These are phyloP conservation scores for Apamea sordens DNA, from an alignment of 2,888 invertebrate genomes.

Conservation along the genomic window DNA sequence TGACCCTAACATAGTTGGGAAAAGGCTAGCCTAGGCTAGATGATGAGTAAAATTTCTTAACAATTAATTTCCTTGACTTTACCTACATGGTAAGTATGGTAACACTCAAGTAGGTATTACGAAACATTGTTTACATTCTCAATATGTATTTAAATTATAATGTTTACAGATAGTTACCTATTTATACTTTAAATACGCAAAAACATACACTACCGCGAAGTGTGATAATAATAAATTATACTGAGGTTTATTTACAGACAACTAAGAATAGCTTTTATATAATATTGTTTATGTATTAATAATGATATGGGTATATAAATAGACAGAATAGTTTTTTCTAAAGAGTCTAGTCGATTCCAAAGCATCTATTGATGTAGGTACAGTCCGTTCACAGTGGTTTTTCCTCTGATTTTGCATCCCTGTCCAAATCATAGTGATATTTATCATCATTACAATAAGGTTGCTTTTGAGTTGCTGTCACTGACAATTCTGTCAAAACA, in stretches of 20 bases:
- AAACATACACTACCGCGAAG: slow-evolving; percentile 21
- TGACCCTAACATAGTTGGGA: too few relatives aligned
- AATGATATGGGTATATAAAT: slow-evolving; percentile 3
- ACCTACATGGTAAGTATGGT: not conserved
- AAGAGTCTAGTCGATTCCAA: not conserved
- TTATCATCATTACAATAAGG: not conserved
- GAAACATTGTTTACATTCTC: not conserved
- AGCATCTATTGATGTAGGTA: not conserved
- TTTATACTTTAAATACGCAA: slow-evolving; percentile 26
- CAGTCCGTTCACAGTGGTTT: not conserved
- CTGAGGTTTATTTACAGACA: slow-evolving; percentile 18
- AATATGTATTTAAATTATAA: slow-evolving; percentile 26
- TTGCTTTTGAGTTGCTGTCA: not conserved
- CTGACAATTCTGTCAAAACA: not conserved
- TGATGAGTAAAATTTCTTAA: too few relatives aligned
- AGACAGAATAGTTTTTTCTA: not conserved
- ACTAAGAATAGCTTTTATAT: slow-evolving; percentile 41
- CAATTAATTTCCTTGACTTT: not conserved
- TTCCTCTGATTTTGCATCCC: not conserved
- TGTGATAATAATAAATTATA: slow-evolving; percentile 16
- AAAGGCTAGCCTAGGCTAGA: too few relatives aligned
- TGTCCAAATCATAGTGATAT: not conserved
- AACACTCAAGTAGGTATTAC: not conserved
- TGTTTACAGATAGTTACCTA: not conserved
- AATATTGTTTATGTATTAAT: slow-evolving; percentile 24